These are phyloP conservation scores for Spinibarbus caldwelli DNA, from an alignment of 2,797 vertebrate genomes.

Conservation along the genomic window DNA sequence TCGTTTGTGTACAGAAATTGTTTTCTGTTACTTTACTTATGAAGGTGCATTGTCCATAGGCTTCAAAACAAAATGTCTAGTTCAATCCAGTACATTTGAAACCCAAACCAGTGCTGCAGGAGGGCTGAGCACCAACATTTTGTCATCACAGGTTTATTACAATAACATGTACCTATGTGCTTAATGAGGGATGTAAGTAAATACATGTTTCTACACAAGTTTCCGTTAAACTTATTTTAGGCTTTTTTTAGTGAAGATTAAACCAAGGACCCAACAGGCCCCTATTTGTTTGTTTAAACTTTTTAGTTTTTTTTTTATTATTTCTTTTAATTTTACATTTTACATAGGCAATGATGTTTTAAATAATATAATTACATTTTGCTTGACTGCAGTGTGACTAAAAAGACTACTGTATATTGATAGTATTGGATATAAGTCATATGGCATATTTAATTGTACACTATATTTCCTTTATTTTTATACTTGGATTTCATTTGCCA, in stretches of 20 bases:
- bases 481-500: too few species aligned
- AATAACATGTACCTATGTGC: neutral
- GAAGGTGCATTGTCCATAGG: neutral
- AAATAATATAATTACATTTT: too few species aligned
- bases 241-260: neutral
- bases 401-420: neutral
- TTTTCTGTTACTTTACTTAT: neutral
- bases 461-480: too few species aligned
- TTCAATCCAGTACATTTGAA: conserved; percentile 12
- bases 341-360: too few species aligned
- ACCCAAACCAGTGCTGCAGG: conserved; percentile 32
- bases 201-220: neutral
- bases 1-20: neutral
- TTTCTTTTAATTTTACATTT: too few species aligned
- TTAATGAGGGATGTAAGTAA: conserved; percentile 35
- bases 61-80: conserved; percentile 9
- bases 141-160: conserved; percentile 26
- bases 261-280: neutral
- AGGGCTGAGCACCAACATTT: conserved; percentile 21
- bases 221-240: neutral
- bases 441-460: too few species aligned
- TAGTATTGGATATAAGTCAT: neutral
- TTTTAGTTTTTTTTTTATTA: neutral
- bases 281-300: neutral
- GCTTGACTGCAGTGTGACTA: too few species aligned